Evolutionary conservation across 2,113 vertebrate species (phyloP).

Genomic region (Meleagris gallopavo): DNA sequence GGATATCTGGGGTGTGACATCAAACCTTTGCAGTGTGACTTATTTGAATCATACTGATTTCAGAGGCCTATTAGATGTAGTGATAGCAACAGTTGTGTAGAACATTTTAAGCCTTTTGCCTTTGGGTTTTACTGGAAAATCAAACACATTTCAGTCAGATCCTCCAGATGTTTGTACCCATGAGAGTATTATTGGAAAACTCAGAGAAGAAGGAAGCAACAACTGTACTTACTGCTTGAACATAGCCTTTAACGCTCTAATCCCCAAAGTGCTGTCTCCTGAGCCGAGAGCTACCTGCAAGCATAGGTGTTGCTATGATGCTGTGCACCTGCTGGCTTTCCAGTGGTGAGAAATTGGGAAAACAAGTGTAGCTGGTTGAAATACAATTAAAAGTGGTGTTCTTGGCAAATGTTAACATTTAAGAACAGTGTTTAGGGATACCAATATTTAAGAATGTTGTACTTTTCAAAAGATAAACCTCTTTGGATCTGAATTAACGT

Average conservation of each 20-base stretch:
- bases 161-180: neutral
- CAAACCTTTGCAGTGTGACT: neutral
- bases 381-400: neutral
- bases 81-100: neutral
- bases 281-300: neutral
- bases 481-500: neutral
- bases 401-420: neutral
- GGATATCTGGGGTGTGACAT: neutral
- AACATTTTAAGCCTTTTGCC: neutral
- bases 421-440: neutral
- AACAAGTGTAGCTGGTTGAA: neutral
- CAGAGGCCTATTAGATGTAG: neutral
- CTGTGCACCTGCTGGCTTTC: neutral
- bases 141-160: neutral
- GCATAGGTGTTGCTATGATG: neutral
- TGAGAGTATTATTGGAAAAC: neutral
- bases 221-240: neutral
- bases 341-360: neutral
- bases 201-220: neutral
- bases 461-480: neutral
- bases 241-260: neutral
- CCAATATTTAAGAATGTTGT: neutral
- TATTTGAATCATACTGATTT: neutral
- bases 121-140: neutral
- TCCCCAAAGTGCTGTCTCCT: neutral